A percentile compares a stretch with the other conserved stretches of the same genome.
Evolutionary conservation across 2,888 invertebrate species (phyloP).

Genomic region (Chrysomela aeneicollis): DNA sequence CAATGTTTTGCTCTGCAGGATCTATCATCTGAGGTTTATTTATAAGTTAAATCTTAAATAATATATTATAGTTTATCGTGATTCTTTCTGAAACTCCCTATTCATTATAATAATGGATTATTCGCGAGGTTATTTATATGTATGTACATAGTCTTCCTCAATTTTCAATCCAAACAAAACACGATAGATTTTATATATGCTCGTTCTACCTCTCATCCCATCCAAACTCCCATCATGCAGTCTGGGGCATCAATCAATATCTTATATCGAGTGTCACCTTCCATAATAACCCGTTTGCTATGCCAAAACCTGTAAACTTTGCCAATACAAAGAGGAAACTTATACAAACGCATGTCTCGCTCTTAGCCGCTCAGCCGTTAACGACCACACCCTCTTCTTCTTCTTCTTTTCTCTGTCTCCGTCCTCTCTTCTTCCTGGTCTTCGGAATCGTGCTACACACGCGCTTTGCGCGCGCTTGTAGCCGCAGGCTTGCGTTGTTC

Average conservation of each 20-base stretch:
- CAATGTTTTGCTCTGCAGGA: too few relatives aligned
- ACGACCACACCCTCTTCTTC: neutral
- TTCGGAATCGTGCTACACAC: conserved; percentile 29
- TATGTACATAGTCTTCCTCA: too few relatives aligned
- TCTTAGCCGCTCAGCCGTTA: neutral
- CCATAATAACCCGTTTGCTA: neutral
- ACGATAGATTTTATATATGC: too few relatives aligned
- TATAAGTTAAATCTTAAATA: too few relatives aligned
- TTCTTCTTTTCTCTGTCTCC: neutral
- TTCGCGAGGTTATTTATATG: too few relatives aligned
- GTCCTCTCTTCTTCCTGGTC: conserved; percentile 19
- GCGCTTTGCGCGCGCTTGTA: conserved; percentile 27
- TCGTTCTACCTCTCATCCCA: too few relatives aligned
- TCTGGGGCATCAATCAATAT: neutral
- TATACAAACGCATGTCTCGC: neutral
- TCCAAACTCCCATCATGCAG: neutral
- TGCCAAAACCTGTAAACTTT: neutral
- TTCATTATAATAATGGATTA: too few relatives aligned
- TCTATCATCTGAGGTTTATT: too few relatives aligned
- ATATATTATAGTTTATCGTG: too few relatives aligned
- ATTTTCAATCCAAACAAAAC: too few relatives aligned
- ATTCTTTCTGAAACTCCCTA: too few relatives aligned
- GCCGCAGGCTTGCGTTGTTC: neutral
- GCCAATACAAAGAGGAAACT: too few relatives aligned
- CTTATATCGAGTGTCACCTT: neutral